Conservation (phyloP, 2,113 vertebrate genomes). For the Malurus elegans region DNA sequence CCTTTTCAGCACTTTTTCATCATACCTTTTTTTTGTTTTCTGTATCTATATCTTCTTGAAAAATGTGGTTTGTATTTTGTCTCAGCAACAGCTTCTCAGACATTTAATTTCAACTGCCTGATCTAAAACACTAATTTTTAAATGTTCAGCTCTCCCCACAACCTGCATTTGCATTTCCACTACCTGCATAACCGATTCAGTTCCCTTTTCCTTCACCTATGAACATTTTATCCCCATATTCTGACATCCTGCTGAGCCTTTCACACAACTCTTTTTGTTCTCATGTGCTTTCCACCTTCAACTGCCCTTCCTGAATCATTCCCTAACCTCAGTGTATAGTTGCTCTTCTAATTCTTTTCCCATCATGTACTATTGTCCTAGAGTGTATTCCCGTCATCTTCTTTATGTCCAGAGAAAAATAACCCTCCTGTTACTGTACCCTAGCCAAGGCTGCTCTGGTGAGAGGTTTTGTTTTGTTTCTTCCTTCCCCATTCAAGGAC, state of each 20-base stretch:
- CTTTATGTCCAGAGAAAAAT: too few relatives aligned
- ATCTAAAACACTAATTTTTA: not conserved
- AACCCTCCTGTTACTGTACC: too few relatives aligned
- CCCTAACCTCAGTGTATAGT: not conserved
- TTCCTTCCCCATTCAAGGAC: too few relatives aligned
- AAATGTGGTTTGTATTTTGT: not conserved
- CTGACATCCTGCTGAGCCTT: not conserved
- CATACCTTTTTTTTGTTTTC: not conserved
- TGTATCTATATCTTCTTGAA: not conserved
- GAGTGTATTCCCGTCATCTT: too few relatives aligned
- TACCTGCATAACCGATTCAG: not conserved
- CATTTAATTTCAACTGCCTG: not conserved
- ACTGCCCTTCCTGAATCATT: not conserved
- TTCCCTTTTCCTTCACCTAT: not conserved
- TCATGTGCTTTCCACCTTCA: not conserved
- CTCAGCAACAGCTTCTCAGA: not conserved
- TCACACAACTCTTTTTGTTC: not conserved
- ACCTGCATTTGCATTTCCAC: not conserved
- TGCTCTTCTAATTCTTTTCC: not conserved
- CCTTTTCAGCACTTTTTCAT: not conserved
- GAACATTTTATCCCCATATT: not conserved
- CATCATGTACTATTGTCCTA: not conserved
- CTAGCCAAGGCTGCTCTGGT: too few relatives aligned
- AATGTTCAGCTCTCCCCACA: not conserved
- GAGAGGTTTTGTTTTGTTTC: too few relatives aligned